A percentile compares a stretch with the other conserved stretches of the same genome.
These are phyloP conservation scores for Leptinotarsa peninsularis DNA, from an alignment of 2,888 invertebrate genomes.

Conservation along the genomic window DNA sequence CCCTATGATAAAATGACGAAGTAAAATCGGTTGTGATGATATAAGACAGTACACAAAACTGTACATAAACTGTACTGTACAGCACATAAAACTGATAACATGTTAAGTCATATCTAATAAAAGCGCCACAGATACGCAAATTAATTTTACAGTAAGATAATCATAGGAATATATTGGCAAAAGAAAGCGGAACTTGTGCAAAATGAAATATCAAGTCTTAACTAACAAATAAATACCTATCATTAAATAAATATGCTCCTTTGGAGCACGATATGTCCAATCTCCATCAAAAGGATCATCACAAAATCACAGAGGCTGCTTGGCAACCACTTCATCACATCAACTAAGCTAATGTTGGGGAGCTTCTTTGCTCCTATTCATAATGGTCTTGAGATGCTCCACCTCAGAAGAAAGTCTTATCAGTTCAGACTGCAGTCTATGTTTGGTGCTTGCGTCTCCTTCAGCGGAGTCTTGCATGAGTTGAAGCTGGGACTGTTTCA, in stretches of 20 bases:
- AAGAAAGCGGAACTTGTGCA: constrained; percentile 58
- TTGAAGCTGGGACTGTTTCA: constrained; percentile 63
- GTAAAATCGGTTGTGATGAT: constrained; percentile 53
- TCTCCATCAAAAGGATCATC: constrained; percentile 57
- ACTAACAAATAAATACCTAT: constrained; percentile 61
- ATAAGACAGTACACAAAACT: constrained; percentile 44
- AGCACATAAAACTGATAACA: constrained; percentile 32
- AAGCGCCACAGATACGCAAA: constrained; percentile 52
- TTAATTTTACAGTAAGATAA: constrained; percentile 47
- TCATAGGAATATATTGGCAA: constrained; percentile 58
- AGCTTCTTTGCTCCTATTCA: constrained; percentile 70
- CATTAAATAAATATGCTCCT: constrained; percentile 59
- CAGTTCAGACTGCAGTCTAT: constrained; percentile 86
- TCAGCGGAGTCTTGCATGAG: constrained; percentile 54
- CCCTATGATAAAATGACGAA: constrained; percentile 58
- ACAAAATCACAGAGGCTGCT: constrained; percentile 49
- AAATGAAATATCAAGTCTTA: constrained; percentile 49
- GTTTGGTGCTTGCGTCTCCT: constrained; percentile 73
- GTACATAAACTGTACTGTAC: not conserved
- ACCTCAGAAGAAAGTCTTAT: constrained; percentile 92
- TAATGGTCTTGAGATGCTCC: constrained; percentile 86
- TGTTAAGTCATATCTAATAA: constrained; percentile 50
- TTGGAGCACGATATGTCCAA: constrained; percentile 61
- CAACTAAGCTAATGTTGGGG: constrained; percentile 42
- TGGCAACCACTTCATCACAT: constrained; percentile 49